Evolutionary conservation across 2,113 vertebrate genomes (phyloP).

Genomic region (Misgurnus anguillicaudatus): DNA sequence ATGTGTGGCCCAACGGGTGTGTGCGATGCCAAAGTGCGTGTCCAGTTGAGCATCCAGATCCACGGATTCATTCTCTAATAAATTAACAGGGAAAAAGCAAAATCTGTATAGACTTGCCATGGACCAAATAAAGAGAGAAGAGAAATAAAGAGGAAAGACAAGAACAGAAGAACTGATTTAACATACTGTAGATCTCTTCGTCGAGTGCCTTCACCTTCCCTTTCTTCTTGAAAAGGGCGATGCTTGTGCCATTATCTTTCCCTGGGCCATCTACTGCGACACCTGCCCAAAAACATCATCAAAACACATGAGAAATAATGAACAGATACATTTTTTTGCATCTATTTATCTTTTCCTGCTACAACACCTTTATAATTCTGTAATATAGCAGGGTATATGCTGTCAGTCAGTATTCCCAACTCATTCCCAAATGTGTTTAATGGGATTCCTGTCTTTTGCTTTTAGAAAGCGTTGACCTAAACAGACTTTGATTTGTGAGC

Average conservation of each 20-base stretch:
- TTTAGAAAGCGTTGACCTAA: no score
- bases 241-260: constrained; percentile 73
- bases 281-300: constrained; percentile 69
- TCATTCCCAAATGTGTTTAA: no score
- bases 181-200: constrained; percentile 91
- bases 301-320: neutral
- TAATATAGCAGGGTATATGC: no score
- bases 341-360: no score
- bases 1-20: constrained; percentile 96
- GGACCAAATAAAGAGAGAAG: constrained; percentile 10
- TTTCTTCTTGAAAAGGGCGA: constrained; percentile 88
- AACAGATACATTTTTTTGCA: no score
- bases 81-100: constrained; percentile 35
- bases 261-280: constrained; percentile 88
- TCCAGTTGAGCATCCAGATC: constrained; percentile 84
- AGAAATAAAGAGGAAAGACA: neutral
- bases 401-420: no score
- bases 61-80: constrained; percentile 83
- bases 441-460: no score
- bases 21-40: constrained; percentile 92
- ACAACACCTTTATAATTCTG: no score
- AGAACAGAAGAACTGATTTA: neutral
- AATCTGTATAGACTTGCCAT: neutral
- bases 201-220: constrained; percentile 94
- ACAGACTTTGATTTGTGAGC: no score